Conservation (phyloP, 2,888 invertebrate genomes). For the Drosophila nigricruria region DNA sequence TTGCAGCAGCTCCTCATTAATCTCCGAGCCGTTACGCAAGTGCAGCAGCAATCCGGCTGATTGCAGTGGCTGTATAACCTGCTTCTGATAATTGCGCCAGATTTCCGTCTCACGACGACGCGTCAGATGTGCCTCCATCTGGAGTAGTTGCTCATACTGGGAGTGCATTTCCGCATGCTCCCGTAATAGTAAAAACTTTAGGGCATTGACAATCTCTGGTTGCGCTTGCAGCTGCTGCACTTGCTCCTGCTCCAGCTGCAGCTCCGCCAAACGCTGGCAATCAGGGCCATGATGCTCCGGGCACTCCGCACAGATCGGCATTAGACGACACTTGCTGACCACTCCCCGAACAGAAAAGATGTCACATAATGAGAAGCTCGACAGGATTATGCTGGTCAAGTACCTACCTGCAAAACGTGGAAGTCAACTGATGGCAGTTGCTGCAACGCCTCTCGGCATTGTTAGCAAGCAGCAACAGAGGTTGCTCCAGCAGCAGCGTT, state of each 20-base stretch:
- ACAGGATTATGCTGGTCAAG: not conserved
- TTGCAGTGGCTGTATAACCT: constrained; percentile 84
- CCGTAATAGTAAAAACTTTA: constrained; percentile 86
- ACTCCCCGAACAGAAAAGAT: constrained; percentile 14
- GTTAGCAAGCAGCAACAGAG: constrained; percentile 86
- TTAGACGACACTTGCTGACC: constrained; percentile 86
- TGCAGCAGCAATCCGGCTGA: constrained; percentile 59
- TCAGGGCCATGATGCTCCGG: constrained; percentile 86
- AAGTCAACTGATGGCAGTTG: constrained; percentile 85
- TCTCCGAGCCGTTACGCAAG: constrained; percentile 79
- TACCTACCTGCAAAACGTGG: constrained; percentile 79
- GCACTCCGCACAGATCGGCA: constrained; percentile 86
- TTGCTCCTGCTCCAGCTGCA: constrained; percentile 80
- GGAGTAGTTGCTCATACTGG: constrained; percentile 86
- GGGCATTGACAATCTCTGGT: constrained; percentile 78
- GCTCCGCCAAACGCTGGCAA: constrained; percentile 86
- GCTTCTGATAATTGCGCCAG: constrained; percentile 87
- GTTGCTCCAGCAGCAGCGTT: constrained; percentile 86
- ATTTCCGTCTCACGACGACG: constrained; percentile 86
- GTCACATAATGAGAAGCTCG: constrained; percentile 5
- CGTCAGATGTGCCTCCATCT: constrained; percentile 87
- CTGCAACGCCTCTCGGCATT: constrained; percentile 85
- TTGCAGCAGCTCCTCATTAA: constrained; percentile 87
- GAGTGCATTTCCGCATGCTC: constrained; percentile 82
- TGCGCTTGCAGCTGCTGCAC: constrained; percentile 74